A percentile compares a stretch with the other conserved stretches of the same genome.
Conservation (phyloP, 1,140 invertebrate genomes). For the Zaprionus camerounensis region DNA sequence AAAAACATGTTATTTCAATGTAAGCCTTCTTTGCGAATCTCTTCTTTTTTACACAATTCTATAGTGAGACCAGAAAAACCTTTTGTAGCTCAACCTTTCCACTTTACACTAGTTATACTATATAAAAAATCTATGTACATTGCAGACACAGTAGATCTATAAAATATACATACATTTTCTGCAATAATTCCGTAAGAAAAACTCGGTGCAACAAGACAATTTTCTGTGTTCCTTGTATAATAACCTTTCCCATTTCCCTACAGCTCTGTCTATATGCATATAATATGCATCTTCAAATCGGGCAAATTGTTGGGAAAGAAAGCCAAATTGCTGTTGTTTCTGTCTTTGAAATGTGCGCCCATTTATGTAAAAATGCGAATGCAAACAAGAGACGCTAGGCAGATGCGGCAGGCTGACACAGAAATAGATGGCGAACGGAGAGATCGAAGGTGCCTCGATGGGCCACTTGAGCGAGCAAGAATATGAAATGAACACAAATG, state of each 20-base stretch:
- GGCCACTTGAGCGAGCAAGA: constrained; percentile 53
- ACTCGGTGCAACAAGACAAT: no score
- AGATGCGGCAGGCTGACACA: constrained; percentile 30
- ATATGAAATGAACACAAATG: neutral
- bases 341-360: constrained; percentile 27
- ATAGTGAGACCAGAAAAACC: neutral
- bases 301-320: neutral
- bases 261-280: neutral
- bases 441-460: constrained; percentile 53
- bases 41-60: no score
- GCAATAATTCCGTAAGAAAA: no score
- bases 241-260: neutral
- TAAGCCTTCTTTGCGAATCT: no score
- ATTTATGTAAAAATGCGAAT: constrained; percentile 45
- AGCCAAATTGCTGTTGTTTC: constrained; percentile 39
- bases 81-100: no score
- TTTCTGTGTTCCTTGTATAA: neutral
- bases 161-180: no score
- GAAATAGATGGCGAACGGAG: constrained; percentile 46
- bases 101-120: no score
- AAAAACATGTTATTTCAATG: no score
- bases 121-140: no score
- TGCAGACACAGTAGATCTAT: no score
- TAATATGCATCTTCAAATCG: constrained; percentile 10
- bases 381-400: constrained; percentile 12